Base-by-base conservation (phyloP, 2,113 vertebrate genomes). In the Ictalurus furcatus region DNA sequence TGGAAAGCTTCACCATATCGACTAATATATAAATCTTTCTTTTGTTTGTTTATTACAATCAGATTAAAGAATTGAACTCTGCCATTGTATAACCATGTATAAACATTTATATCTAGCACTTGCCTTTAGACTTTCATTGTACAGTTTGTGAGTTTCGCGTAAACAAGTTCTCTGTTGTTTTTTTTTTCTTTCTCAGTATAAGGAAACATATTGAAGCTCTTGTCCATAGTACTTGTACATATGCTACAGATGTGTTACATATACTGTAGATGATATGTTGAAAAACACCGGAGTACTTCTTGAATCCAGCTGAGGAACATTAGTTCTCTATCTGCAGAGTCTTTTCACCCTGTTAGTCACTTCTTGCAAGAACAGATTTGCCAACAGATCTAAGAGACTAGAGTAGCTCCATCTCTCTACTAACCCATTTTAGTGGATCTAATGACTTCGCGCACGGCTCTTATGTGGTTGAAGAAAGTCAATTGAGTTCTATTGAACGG, bases 381-480 rank as follows among this genome's bases (percentile, higher is more conserved):
- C 37, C 58, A 21, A 61, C 16, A 19, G 44, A 85, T 85, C 40
- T n/a, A n/a, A 2, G 40, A 69, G 52, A 74, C 52, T 40, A 61
- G 71, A 76, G 40, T 16, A 73, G 48, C 37, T 40, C 25, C 52
- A 74, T 14, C 58, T 65, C 52, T 28, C 37, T 73, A n/a, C 71
- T 76, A 83, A 71, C 52, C 52, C 37, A 28, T 30, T 69, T 71
- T 59, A 71, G 65, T 56, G 25, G 48, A 25, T 28, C 52, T 61
- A 59, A 84, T 74, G 88, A 76, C 69, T 82, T 67, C 5, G 17
- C 21, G 34, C 5, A 19, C 5, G 28, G 40, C 28, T 61, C 82
- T 63, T 73, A 84, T 84, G 69, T 84, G 81, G 67, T 17, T 63
- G 58, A 52, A 85, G 84, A 65, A 52, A 71, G 88, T 85, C 61